Conservation (phyloP, 2,113 vertebrate genomes). For the Lichenostomus cassidix region DNA sequence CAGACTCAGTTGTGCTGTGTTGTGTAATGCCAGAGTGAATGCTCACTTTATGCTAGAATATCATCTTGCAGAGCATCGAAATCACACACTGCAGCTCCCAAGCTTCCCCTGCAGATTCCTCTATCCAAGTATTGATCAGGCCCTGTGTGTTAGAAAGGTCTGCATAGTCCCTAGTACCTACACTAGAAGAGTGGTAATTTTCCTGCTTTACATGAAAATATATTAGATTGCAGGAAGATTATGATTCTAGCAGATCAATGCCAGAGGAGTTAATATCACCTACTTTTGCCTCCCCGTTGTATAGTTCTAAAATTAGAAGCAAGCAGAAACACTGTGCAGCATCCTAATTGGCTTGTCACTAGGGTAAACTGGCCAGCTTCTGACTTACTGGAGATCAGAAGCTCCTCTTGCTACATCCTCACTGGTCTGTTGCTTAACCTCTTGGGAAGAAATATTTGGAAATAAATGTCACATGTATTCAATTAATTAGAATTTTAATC, state of each 20-base stretch:
- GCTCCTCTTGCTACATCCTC: not conserved
- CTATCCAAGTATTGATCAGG: constrained; percentile 2
- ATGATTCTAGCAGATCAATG: constrained; percentile 31
- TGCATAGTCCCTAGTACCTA: not conserved
- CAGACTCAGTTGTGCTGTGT: not conserved
- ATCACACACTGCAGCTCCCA: not conserved
- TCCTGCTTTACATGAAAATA: constrained; percentile 1
- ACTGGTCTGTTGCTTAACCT: not conserved
- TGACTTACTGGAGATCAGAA: not conserved
- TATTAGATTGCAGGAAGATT: not conserved
- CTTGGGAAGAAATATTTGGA: not conserved
- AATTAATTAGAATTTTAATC: not conserved
- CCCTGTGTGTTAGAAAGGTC: not conserved
- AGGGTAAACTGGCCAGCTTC: constrained; percentile 16
- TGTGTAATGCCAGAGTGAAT: not conserved
- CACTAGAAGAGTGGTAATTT: not conserved
- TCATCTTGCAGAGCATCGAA: constrained; percentile 5
- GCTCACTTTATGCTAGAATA: not conserved
- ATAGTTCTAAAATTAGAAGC: constrained; percentile 71
- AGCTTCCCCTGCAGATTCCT: not conserved
- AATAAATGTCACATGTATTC: not conserved
- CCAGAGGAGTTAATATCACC: constrained; percentile 53
- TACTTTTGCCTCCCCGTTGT: constrained; percentile 32
- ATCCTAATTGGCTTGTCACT: constrained; percentile 66
- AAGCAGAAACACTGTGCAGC: constrained; percentile 35